These are phyloP conservation scores for Penelope pileata DNA, from an alignment of 2,113 vertebrate genomes.

Conservation along the genomic window DNA sequence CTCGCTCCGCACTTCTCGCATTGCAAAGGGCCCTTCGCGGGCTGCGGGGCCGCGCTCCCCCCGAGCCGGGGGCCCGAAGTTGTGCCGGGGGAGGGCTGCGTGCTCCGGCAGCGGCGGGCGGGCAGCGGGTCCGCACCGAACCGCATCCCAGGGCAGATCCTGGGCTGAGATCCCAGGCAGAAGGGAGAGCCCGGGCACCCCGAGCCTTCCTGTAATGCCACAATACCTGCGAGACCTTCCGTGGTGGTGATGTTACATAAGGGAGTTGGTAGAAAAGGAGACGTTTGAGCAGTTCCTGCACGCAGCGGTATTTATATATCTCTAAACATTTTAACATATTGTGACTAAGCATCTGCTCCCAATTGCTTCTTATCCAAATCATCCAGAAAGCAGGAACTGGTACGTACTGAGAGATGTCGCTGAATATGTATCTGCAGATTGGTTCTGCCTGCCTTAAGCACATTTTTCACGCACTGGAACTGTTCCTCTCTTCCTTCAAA, in stretches of 20 bases:
- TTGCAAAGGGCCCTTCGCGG: neutral
- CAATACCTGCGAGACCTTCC: neutral
- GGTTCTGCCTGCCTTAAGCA: neutral
- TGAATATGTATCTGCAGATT: neutral
- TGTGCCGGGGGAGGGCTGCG: neutral
- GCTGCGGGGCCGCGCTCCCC: neutral
- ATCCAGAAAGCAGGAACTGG: neutral
- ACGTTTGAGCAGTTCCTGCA: neutral
- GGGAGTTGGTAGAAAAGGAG: neutral
- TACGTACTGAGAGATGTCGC: neutral
- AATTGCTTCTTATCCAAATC: neutral
- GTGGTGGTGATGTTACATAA: neutral
- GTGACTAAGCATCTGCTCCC: conserved; percentile 20
- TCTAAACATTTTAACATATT: neutral
- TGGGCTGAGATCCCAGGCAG: neutral
- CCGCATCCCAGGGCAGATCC: neutral
- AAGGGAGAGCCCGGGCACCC: neutral
- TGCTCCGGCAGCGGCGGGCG: neutral
- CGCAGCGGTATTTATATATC: neutral
- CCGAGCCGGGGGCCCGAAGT: neutral
- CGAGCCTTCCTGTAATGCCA: neutral
- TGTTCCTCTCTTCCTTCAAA: neutral
- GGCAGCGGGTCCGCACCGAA: neutral
- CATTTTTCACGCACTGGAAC: neutral
- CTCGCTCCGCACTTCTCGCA: neutral